A percentile compares a stretch with the other conserved stretches of the same genome.
These are phyloP conservation scores for Lepidotrigona ventralis DNA, from an alignment of 1,140 invertebrate species.

Conservation along the genomic window DNA sequence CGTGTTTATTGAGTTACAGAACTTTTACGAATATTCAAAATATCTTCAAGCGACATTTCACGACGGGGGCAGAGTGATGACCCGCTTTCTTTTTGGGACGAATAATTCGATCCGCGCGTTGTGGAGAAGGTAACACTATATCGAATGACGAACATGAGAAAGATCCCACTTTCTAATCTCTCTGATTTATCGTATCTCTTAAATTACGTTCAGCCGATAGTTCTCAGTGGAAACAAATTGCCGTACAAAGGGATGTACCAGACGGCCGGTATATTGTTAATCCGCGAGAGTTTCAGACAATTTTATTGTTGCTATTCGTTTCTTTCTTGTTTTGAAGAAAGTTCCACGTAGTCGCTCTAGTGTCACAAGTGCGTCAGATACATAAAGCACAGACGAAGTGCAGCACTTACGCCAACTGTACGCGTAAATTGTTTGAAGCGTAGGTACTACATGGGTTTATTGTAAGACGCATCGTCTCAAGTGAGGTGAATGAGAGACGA, in stretches of 20 bases:
- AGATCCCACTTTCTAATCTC: constrained; percentile 74
- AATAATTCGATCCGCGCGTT: constrained; percentile 58
- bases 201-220: neutral
- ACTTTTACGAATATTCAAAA: neutral
- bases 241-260: no score
- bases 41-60: constrained; percentile 5
- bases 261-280: no score
- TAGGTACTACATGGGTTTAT: neutral
- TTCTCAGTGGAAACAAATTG: neutral
- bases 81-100: constrained; percentile 68
- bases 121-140: constrained; percentile 68
- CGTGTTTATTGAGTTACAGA: no score
- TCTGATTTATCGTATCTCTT: constrained; percentile 44
- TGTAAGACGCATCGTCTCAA: neutral
- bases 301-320: neutral
- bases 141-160: constrained; percentile 62
- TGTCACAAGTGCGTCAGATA: neutral
- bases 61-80: constrained; percentile 52
- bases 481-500: neutral
- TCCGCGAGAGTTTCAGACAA: neutral
- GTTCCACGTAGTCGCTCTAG: neutral
- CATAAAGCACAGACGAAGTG: neutral
- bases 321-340: rapidly evolving
- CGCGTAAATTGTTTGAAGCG: neutral
- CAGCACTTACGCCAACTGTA: neutral